Base-by-base conservation (phyloP, 2,888 invertebrate genomes). In the Apotomis betuletana region DNA sequence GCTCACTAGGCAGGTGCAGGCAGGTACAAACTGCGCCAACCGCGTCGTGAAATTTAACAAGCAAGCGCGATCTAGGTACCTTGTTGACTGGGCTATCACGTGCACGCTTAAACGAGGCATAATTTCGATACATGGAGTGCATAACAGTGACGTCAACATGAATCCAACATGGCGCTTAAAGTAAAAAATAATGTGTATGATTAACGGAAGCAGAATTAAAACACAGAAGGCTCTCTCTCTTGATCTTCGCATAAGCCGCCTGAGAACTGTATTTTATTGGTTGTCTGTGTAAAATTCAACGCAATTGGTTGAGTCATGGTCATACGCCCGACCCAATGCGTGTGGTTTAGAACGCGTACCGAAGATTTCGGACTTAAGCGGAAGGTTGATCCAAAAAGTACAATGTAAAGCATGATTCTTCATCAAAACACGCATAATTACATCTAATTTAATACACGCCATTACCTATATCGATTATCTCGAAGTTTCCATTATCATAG, bases 401-500 rank as follows among this genome's bases (percentile, higher is more conserved):
- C 15, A 15, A 15, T 15, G 15, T 15, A 15, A 15, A 15, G 15
- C 15, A 15, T 15, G 4, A 41, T 41, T 41, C 41, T 41, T 4
- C 60, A 60, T 51, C 51, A 13, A 38, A 58, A 10, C 62, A 61
- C 51, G 67, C 57, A 46, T 54, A 67, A 72, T 72, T 72, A 67
- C 51, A 58, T 62, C 62, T 52, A 58, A 41, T 72, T 67, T 58
- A 38, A 41, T 46, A 44, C 58, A 68, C 62, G 12, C 62, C 62
- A 72, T 72, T 72, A 67, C 49, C 13, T 36, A 41, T 12, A 57
- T 63, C 67, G 65, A 72, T 72, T 67, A 72, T 62, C 44, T 6
- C 12, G 67, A 61, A 68, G 68, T 51, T 36, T 15, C 58, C 49
- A 41, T 36, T 13, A 51, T 15, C 13, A 10, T 44, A 55, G 54